Base-by-base conservation (phyloP, 2,113 vertebrate genomes). In the Asarcornis scutulata region DNA sequence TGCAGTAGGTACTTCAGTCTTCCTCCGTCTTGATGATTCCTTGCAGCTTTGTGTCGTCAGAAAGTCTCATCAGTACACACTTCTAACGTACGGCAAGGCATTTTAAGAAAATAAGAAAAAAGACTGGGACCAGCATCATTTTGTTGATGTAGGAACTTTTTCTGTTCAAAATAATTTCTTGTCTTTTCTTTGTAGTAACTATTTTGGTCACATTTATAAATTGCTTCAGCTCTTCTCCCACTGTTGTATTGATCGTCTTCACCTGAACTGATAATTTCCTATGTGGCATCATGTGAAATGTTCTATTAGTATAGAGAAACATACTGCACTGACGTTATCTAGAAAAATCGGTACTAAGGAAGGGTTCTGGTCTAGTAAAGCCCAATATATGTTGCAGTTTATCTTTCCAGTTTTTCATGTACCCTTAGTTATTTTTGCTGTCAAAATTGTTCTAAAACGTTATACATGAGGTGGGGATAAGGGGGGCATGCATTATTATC, bases 241-340 rank as follows among this genome's bases (percentile, higher is more conserved):
- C 48, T 38, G 40, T 17, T 64, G 36, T 13, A 20, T 11, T 8
- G 11, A 29, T 13, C 26, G 20, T 31, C 27, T 72, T 18, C 34
- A 72, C 13, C 34, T 53, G 48, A 72, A 38, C n/a, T 38, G 48
- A 38, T 31, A 72, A 72, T 29, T 53, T 72, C 50, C 18, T 27
- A 52, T 29, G 18, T 72, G 23, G 22, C 8, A 18, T n/a, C 38
- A 8, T 22, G 32, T 44, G 21, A 42, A 58, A 74, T 64, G 29
- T 42, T 42, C n/a, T 58, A 31, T 27, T 17, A 63, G 7, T 71
- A 26, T 71, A 34, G 75, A 68, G 31, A 36, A 13, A 22, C 55
- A 9, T 15, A 5, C 2, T 32, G 0, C 13, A 4, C 7, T 84
- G 20, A 16, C 6, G 6, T 44, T 59, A 5, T 38, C 25, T 46